phyloP scores from a whole-genome alignment of 2,113 vertebrate genomes.

The Lethenteron camtschaticum region DNA sequence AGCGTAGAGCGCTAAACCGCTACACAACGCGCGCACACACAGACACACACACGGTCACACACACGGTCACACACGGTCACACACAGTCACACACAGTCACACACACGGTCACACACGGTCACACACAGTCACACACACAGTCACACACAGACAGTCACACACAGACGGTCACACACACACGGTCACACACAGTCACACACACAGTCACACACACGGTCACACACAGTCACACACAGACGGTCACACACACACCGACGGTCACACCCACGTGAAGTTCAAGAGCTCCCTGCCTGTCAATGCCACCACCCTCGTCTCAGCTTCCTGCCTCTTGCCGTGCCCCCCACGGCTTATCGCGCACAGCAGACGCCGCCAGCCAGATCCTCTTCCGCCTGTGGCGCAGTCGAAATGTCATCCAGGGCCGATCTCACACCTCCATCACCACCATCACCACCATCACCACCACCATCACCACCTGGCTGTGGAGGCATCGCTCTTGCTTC shows the following conservation, averaged over 20 bases:
- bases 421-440: too few relatives aligned
- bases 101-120: neutral
- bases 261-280: neutral
- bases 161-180: neutral
- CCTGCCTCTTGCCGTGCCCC: too few relatives aligned
- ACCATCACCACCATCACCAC: too few relatives aligned
- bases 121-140: neutral
- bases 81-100: neutral
- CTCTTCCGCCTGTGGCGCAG: too few relatives aligned
- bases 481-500: too few relatives aligned
- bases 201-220: neutral
- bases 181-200: neutral
- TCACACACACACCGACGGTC: neutral
- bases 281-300: too few relatives aligned
- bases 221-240: neutral
- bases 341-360: too few relatives aligned
- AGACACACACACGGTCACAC: slow-evolving; percentile 1
- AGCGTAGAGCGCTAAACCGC: too few relatives aligned
- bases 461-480: too few relatives aligned
- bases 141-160: neutral
- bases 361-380: too few relatives aligned
- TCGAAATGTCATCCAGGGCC: too few relatives aligned
- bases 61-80: slow-evolving; percentile 1
- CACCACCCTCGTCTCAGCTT: too few relatives aligned
- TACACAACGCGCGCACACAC: neutral